A percentile compares a stretch with the other conserved stretches of the same genome.
phyloP scores from a whole-genome alignment of 1,140 invertebrate genomes.

The Microplitis mediator region DNA sequence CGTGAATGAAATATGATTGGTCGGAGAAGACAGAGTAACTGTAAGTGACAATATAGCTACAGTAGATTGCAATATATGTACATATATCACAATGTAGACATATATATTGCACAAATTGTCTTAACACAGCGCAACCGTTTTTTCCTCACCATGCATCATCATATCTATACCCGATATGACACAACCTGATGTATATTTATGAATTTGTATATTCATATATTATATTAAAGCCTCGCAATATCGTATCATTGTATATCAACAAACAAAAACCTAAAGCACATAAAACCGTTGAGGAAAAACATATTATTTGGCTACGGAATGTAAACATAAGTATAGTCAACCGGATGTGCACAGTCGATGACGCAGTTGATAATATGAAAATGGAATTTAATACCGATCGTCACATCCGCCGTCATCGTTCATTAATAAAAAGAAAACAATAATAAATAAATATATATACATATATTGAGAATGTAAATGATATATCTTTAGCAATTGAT shows the following conservation, averaged over 20 bases:
- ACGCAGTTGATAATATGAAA: slow-evolving; percentile 13
- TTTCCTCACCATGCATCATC: too few relatives aligned
- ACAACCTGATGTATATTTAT: too few relatives aligned
- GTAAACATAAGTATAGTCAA: slow-evolving; percentile 15
- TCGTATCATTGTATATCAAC: neutral
- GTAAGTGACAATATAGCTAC: too few relatives aligned
- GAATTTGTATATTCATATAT: too few relatives aligned
- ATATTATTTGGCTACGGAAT: slow-evolving; percentile 2
- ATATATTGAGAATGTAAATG: neutral
- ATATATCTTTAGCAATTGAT: neutral
- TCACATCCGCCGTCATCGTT: neutral
- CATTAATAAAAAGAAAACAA: neutral
- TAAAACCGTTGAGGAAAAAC: neutral
- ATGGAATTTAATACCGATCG: neutral
- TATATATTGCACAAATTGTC: too few relatives aligned
- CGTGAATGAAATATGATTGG: too few relatives aligned
- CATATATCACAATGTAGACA: too few relatives aligned
- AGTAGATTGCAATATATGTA: too few relatives aligned
- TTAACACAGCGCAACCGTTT: too few relatives aligned
- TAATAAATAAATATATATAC: neutral
- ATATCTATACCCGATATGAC: too few relatives aligned
- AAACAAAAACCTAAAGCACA: neutral
- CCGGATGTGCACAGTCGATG: slow-evolving; percentile 7
- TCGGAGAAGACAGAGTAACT: too few relatives aligned
- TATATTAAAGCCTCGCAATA: too few relatives aligned